These are phyloP conservation scores for Kryphioiulus occultus DNA, from an alignment of 2,888 invertebrate species.

Conservation along the genomic window DNA sequence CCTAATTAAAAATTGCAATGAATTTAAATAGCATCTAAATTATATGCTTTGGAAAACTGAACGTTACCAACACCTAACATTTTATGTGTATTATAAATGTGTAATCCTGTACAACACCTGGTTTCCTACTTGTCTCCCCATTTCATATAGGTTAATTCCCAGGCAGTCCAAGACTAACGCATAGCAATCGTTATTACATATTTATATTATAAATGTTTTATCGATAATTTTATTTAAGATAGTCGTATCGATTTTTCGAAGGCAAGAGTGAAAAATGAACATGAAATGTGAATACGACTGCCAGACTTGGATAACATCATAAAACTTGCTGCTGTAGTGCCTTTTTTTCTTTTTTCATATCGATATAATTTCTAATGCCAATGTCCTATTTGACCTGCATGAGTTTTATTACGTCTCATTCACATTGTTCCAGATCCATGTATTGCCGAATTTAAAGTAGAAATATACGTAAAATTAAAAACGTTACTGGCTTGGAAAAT, in stretches of 20 bases:
- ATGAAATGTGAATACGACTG: not conserved
- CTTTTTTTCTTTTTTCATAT: no score
- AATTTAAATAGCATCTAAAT: no score
- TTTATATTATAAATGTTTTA: constrained; percentile 40
- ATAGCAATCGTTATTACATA: constrained; percentile 13
- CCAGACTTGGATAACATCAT: not conserved
- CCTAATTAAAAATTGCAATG: no score
- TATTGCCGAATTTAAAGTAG: no score
- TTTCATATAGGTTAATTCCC: not conserved
- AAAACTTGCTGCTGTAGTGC: not conserved
- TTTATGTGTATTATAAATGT: not conserved
- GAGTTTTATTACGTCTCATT: no score
- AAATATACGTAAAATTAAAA: no score
- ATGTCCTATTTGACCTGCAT: no score
- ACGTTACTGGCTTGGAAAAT: no score
- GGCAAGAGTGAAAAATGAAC: not conserved
- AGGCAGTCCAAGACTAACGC: not conserved
- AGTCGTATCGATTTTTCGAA: not conserved
- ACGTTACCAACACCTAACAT: no score
- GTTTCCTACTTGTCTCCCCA: not conserved
- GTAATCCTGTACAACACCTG: not conserved
- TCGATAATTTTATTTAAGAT: constrained; percentile 40
- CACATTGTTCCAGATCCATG: no score
- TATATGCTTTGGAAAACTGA: no score
- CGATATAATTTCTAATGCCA: no score